Conservation (phyloP, 2,888 invertebrate genomes). For the Meta bourneti region DNA sequence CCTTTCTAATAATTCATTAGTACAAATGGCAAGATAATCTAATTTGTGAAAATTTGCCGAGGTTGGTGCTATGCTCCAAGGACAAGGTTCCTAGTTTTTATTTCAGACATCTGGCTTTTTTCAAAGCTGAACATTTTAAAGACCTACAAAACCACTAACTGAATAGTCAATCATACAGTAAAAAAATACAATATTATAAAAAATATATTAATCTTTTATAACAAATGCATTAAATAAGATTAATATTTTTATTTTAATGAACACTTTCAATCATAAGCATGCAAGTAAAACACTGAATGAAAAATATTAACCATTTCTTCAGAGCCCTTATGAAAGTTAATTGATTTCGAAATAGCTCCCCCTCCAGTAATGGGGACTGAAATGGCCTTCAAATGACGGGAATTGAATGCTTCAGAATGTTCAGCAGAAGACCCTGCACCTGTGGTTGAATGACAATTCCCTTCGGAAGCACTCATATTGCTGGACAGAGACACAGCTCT, state of each 20-base stretch:
- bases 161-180: background rate
- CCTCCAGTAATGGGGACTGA: conserved; percentile 77
- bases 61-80: too few relatives aligned
- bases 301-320: conserved; percentile 79
- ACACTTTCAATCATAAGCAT: background rate
- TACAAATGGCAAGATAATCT: too few relatives aligned
- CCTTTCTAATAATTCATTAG: too few relatives aligned
- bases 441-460: background rate
- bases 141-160: background rate
- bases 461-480: conserved; percentile 55
- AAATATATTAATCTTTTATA: background rate
- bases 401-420: conserved; percentile 44
- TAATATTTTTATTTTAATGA: background rate
- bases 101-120: too few relatives aligned
- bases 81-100: too few relatives aligned
- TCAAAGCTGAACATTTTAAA: background rate
- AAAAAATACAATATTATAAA: background rate
- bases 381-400: conserved; percentile 48
- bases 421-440: conserved; percentile 3
- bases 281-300: background rate
- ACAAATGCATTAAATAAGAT: background rate
- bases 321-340: conserved; percentile 93
- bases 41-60: too few relatives aligned
- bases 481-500: conserved; percentile 84
- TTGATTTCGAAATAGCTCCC: conserved; percentile 94